Conservation (phyloP, 2,888 invertebrate species). For the Nomada hirtipes region DNA sequence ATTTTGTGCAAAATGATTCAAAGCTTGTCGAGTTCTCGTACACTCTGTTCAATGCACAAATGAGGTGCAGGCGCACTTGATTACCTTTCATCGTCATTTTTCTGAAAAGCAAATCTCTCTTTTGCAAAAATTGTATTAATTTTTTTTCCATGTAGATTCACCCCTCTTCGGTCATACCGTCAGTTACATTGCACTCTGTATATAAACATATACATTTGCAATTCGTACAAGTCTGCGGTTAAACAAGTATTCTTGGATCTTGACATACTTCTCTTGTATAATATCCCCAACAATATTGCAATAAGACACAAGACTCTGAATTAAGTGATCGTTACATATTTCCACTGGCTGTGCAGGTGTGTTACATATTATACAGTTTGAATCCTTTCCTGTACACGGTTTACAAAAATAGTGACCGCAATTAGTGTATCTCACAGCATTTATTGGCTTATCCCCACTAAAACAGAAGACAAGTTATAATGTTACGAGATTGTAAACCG, state of each 20-base stretch:
- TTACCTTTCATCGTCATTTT: no score
- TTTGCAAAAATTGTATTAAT: no score
- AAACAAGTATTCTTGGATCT: background rate
- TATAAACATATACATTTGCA: background rate
- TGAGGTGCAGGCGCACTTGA: no score
- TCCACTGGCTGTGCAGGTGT: conserved; percentile 68
- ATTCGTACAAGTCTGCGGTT: background rate
- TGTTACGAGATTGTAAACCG: no score
- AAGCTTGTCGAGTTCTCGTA: no score
- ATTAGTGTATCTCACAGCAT: conserved; percentile 63
- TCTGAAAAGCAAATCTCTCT: no score
- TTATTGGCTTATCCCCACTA: conserved; percentile 56
- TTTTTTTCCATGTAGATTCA: no score
- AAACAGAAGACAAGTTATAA: conserved; percentile 6
- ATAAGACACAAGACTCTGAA: conserved; percentile 65
- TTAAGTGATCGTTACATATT: conserved; percentile 62
- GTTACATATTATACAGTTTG: conserved; percentile 67
- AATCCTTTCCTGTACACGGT: conserved; percentile 58
- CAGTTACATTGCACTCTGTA: no score
- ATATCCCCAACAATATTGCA: conserved; percentile 66
- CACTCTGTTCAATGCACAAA: no score
- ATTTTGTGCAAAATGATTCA: no score
- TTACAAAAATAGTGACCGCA: conserved; percentile 76
- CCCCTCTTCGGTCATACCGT: no score
- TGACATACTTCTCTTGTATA: conserved; percentile 61